These are phyloP conservation scores for Phymorhynchus buccinoides DNA, from an alignment of 1,140 invertebrate species.

Conservation along the genomic window DNA sequence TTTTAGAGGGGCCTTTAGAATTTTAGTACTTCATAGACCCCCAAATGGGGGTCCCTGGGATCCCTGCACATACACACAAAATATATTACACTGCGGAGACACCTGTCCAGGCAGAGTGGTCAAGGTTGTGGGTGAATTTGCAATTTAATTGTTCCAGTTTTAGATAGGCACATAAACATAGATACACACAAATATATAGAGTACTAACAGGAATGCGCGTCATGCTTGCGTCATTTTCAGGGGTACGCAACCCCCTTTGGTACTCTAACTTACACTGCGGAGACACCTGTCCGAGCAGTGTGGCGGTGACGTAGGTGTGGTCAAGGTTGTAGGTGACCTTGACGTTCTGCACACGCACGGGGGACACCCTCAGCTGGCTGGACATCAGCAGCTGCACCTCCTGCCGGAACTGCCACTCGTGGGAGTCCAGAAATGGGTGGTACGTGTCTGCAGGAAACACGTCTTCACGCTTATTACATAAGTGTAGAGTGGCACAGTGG, in stretches of 20 bases:
- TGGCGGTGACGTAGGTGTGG: conserved; percentile 32
- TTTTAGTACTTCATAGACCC: no score
- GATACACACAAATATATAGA: background rate
- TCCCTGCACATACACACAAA: no score
- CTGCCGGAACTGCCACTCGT: conserved; percentile 31
- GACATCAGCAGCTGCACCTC: conserved; percentile 27
- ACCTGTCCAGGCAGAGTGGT: background rate
- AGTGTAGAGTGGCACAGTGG: no score
- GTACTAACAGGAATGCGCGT: background rate
- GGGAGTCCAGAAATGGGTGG: conserved; percentile 39
- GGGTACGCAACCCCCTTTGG: background rate
- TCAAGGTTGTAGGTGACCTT: conserved; percentile 39
- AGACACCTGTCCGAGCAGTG: conserved; percentile 33
- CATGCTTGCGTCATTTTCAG: no score
- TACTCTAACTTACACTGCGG: conserved; percentile 10
- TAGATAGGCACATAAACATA: background rate
- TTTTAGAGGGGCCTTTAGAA: no score
- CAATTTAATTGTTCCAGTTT: no score
- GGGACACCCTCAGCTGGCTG: background rate
- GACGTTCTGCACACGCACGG: conserved; percentile 38
- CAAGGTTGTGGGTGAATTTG: background rate
- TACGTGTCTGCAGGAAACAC: conserved; percentile 36
- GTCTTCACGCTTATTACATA: no score
- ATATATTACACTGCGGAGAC: no score
- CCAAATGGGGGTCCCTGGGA: no score